phyloP scores from a whole-genome alignment of 2,113 vertebrate species.

The Lamprologus tigripictilis region DNA sequence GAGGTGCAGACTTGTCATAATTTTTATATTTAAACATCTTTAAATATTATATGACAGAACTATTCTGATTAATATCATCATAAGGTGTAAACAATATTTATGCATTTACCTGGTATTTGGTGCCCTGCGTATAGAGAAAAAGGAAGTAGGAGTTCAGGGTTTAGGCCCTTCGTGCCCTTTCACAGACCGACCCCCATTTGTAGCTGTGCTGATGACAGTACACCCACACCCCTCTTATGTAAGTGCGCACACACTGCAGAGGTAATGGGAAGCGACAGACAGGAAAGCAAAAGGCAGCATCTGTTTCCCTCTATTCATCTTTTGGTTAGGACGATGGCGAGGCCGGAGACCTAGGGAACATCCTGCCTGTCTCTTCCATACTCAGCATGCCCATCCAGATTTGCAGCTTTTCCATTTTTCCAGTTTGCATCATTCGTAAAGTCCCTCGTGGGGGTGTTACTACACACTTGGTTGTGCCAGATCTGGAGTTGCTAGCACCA shows the following conservation, averaged over 20 bases:
- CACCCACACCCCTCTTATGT: background rate
- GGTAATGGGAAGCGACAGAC: constrained; percentile 16
- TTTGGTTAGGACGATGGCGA: background rate
- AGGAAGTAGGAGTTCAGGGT: background rate
- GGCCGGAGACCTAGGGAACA: background rate
- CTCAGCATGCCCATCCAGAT: background rate
- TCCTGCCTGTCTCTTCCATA: constrained; percentile 9
- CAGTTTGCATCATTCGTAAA: background rate
- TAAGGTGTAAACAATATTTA: rapidly evolving
- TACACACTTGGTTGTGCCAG: background rate
- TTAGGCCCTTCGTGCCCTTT: background rate
- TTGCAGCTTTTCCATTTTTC: background rate
- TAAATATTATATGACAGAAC: background rate
- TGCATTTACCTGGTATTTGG: background rate
- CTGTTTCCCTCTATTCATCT: constrained; percentile 63
- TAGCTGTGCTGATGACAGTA: background rate
- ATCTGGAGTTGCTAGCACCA: background rate
- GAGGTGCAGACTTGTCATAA: rapidly evolving
- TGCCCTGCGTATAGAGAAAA: background rate
- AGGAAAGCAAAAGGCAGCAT: constrained; percentile 46
- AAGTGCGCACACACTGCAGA: background rate
- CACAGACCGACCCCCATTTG: background rate
- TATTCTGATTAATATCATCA: background rate
- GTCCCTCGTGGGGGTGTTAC: background rate
- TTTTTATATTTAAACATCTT: background rate